Percentiles rank a stretch among this genome's conserved stretches.
These are phyloP conservation scores for Ochropacha duplaris DNA, from an alignment of 2,888 invertebrate genomes.

Conservation along the genomic window DNA sequence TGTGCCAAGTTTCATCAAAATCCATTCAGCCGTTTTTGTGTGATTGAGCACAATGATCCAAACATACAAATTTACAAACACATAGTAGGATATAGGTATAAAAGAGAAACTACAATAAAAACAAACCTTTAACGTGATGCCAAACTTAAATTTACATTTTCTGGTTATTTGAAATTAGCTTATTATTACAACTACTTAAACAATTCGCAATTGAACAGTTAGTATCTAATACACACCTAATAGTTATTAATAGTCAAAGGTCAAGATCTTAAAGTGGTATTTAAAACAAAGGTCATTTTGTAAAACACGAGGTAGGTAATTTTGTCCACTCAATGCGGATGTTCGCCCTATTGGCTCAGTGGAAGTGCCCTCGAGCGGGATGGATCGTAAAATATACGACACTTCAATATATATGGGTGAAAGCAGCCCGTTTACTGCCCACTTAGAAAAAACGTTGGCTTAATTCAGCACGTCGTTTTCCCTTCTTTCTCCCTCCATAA, in stretches of 20 bases:
- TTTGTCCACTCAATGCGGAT: conserved; percentile 70
- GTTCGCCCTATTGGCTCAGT: conserved; percentile 53
- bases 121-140: too few relatives aligned
- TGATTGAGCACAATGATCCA: too few relatives aligned
- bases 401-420: conserved; percentile 74
- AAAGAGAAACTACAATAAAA: too few relatives aligned
- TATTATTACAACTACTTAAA: not conserved
- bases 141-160: too few relatives aligned
- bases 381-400: conserved; percentile 80
- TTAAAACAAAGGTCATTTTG: conserved; percentile 45
- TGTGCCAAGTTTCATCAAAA: too few relatives aligned
- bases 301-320: conserved; percentile 70
- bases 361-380: conserved; percentile 67
- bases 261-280: conserved; percentile 13
- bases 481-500: conserved; percentile 54
- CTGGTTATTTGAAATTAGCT: too few relatives aligned
- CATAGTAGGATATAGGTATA: too few relatives aligned
- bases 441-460: conserved; percentile 80
- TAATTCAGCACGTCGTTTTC: conserved; percentile 74
- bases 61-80: too few relatives aligned
- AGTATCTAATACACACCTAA: not conserved
- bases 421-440: conserved; percentile 73
- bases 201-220: not conserved
- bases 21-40: too few relatives aligned
- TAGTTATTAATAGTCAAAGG: conserved; percentile 1